Evolutionary conservation across 2,797 vertebrate genomes (phyloP), one percentile per base, ranked within the genome.

Genomic region (Heterohyrax brucei): DNA sequence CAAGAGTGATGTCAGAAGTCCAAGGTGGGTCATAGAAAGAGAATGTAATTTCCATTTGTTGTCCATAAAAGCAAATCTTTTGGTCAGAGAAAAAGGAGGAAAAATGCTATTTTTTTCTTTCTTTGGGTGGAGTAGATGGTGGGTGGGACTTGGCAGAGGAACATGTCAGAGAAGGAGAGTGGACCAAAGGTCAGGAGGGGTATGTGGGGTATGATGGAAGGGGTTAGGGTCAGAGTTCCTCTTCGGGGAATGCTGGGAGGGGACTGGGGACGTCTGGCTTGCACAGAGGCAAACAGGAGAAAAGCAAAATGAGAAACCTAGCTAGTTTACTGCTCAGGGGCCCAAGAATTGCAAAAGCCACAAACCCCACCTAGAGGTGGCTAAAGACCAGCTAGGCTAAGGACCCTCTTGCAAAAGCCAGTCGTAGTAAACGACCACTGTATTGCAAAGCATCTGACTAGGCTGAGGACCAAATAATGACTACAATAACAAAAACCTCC

Each of bases 1-100:
- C 95, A 96, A 97, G 97, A 98, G 87, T 96, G 96, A 97, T 98
- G 96, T 95, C 96, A 96, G 85, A 95, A 96, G 91, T 93, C 96
- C 93, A 94, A 93, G 96, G 95, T 81, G 87, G 93, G 83, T 95
- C 95, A 96, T 97, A 97, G 97, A 97, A 96, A 95, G 94, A 70
- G 88, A 97, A 96, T 97, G 95, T 96, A 92, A 97, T 97, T 97
- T 97, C 91, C 93, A 94, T 95, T 97, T 94, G 94, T 93, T 95
- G 81, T 96, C 88, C 92, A 89, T 97, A 96, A 97, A 96, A 97
- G 82, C 96, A 95, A 79, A 93, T 93, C 62, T 96, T 97, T 97
- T 92, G 80, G 91, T 77, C 77, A 79, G 84, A 93, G 59, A 79
- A 93, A 68, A 83, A 64, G 14, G 75, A 19, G 33, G 19, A 21